A percentile compares a stretch with the other conserved stretches of the same genome.
Conservation (phyloP, 2,113 vertebrate species). For the Apteryx owenii region DNA sequence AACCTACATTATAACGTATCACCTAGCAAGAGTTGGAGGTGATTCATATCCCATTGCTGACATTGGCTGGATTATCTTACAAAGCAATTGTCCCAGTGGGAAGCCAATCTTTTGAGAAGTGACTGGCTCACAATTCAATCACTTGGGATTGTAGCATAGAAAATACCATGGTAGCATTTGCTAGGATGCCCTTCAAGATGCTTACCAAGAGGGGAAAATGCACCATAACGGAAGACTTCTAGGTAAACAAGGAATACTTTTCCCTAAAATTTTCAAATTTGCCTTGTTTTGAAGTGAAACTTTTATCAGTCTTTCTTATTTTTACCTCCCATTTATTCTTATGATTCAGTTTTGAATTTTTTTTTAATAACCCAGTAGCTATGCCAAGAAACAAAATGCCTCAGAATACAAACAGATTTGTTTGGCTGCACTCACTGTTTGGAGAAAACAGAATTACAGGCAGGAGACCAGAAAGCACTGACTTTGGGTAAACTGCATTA, state of each 20-base stretch:
- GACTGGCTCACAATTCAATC: background rate
- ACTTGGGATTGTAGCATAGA: background rate
- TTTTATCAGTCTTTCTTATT: conserved; percentile 1
- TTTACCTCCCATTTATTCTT: conserved; percentile 26
- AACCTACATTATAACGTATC: background rate
- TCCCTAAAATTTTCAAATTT: background rate
- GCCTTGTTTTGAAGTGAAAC: background rate
- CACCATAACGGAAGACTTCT: background rate
- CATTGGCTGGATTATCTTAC: background rate
- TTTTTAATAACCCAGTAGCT: background rate
- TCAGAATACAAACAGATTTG: conserved; percentile 11
- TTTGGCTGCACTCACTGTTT: conserved; percentile 39
- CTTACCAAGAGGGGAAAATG: background rate
- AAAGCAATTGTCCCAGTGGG: background rate
- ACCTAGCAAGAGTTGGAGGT: background rate
- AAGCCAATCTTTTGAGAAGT: background rate
- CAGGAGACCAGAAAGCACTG: conserved; percentile 4
- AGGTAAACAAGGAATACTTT: background rate
- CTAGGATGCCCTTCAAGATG: background rate
- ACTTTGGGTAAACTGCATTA: conserved; percentile 25
- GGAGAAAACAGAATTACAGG: conserved; percentile 37
- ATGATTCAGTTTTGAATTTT: background rate
- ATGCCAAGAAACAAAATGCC: conserved; percentile 20
- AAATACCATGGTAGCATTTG: background rate
- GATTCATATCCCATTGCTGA: background rate